Base-by-base conservation (phyloP, 2,888 invertebrate species). In the Hirudinaria manillensis region DNA sequence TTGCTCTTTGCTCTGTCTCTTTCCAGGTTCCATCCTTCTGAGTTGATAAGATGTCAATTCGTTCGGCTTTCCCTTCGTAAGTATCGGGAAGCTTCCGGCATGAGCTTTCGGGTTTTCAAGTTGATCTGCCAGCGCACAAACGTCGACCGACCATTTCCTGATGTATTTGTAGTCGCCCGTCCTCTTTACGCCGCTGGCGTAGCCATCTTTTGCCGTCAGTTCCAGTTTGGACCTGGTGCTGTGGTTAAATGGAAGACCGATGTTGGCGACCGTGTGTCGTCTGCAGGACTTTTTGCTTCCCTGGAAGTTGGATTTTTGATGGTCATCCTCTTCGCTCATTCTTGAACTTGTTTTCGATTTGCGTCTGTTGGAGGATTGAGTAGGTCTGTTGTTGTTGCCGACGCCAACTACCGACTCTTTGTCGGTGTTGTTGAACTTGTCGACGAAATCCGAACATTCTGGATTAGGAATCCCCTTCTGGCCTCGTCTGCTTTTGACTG, bases 131-230 rank as follows among this genome's bases (percentile, higher is more conserved):
- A 84, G 78, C 4, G 84, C 84, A 66, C 81, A 80, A 74, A 84
- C 82, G 77, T 84, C 84, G 6, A 84, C 84, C 34, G 84, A 84
- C 79, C 84, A 84, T 78, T 84, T 84, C 36, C 84, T 79, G 2
- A 84, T 82, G 79, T 84, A 84, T 72, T 81, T 82, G 79, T 84
- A 84, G 36, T 81, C 80, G 76, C 81, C 81, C 2, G 55, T 27
- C 55, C 53, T 32, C 19, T 36, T 32, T n/a, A n/a, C n/a, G 45
- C 72, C 24, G n/a, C 77, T 27, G 75, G 29, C 24, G 72, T 74
- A 36, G 7, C 45, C 71, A 45, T 24, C 27, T n/a, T 10, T 24
- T n/a, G 74, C 45, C 16, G 66, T n/a, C 29, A 34, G 51, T 45
- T 27, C 71, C n/a, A 27, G 38, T 45, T 27, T 27, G 7, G 71